These are phyloP conservation scores for Urechis unicinctus DNA, from an alignment of 2,888 invertebrate genomes.

Conservation along the genomic window DNA sequence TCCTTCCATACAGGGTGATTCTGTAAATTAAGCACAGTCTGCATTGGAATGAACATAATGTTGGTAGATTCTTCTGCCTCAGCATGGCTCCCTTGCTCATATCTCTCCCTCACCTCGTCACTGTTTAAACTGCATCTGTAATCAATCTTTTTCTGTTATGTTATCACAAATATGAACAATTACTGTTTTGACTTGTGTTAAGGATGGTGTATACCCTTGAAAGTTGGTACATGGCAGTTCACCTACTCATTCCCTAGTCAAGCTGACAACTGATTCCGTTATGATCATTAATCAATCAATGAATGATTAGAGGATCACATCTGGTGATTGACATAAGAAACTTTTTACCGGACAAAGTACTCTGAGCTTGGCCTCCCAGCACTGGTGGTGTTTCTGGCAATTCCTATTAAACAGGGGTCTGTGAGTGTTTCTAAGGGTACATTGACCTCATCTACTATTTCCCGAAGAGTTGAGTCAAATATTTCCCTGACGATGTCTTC, in stretches of 20 bases:
- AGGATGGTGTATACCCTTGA: too few species aligned
- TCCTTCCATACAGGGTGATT: slow-evolving; percentile 30
- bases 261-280: too few species aligned
- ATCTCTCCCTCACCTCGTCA: slow-evolving; percentile 30
- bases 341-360: slow-evolving; percentile 45
- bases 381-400: slow-evolving; percentile 42
- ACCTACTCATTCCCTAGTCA: too few species aligned
- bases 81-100: slow-evolving; percentile 35
- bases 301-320: too few species aligned
- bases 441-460: slow-evolving; percentile 50
- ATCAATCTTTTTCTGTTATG: background rate
- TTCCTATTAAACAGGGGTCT: slow-evolving; percentile 42
- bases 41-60: slow-evolving; percentile 31
- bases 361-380: slow-evolving; percentile 49
- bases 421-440: slow-evolving; percentile 32
- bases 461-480: slow-evolving; percentile 46
- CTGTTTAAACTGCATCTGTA: slow-evolving; percentile 31
- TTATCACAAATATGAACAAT: background rate
- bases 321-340: background rate
- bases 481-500: slow-evolving; percentile 41
- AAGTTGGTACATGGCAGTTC: too few species aligned
- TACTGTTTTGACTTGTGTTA: too few species aligned
- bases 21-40: slow-evolving; percentile 24
- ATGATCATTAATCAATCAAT: too few species aligned
- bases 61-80: slow-evolving; percentile 47